Evolutionary conservation across 2,113 vertebrate genomes (phyloP).

Genomic region (Corydoras sp.): DNA sequence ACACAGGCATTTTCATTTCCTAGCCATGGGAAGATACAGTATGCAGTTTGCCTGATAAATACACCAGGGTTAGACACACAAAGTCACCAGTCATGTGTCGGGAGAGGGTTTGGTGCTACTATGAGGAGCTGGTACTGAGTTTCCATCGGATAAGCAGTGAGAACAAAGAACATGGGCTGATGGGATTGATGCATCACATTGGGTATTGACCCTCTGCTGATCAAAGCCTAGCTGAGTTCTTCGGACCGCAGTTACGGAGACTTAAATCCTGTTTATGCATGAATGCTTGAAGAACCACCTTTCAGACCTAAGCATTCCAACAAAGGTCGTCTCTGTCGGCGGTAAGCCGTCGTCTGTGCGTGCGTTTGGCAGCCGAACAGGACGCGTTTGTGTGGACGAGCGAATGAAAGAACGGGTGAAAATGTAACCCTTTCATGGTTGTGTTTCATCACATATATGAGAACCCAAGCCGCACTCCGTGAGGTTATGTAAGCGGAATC

Average conservation of each 20-base stretch:
- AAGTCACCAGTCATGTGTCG: not conserved
- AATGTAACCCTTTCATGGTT: not conserved
- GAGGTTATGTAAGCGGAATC: not conserved
- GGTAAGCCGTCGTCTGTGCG: slow-evolving; percentile 1
- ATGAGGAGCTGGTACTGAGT: not conserved
- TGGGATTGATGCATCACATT: not conserved
- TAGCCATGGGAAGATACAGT: too few relatives aligned
- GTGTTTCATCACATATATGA: not conserved
- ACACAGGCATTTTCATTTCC: not conserved
- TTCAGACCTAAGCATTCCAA: slow-evolving; percentile 19
- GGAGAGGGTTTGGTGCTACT: not conserved
- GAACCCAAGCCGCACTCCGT: not conserved
- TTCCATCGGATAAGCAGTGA: not conserved
- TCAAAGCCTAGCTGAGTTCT: slow-evolving; percentile 29
- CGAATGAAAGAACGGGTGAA: not conserved
- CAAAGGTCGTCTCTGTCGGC: slow-evolving; percentile 33
- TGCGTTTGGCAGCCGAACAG: not conserved
- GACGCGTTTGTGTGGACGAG: not conserved
- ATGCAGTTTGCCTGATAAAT: too few relatives aligned
- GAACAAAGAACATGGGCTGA: slow-evolving; percentile 18
- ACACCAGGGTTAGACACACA: not conserved
- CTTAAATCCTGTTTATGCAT: slow-evolving; percentile 1
- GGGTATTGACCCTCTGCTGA: too few relatives aligned
- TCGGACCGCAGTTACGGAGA: not conserved
- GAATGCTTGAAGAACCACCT: slow-evolving; percentile 2